phyloP scores from a whole-genome alignment of 35 echinoderm and acorn worm genomes.

The Amphiura filiformis region DNA sequence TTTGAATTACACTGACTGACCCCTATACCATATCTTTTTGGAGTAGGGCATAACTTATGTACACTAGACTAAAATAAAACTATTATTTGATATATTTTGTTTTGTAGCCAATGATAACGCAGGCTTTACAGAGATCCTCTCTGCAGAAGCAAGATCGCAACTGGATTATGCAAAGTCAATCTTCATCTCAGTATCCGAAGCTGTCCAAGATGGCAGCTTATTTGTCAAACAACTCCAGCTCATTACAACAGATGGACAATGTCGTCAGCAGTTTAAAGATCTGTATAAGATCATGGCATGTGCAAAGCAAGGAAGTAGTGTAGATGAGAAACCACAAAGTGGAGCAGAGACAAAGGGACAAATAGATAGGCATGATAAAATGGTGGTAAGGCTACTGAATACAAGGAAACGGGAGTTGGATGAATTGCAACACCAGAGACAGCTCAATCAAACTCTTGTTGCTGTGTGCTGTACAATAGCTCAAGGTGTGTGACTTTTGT shows the following conservation, averaged over 20 bases:
- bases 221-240: not conserved
- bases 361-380: not conserved
- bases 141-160: not conserved
- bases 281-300: not conserved
- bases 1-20: too few relatives aligned
- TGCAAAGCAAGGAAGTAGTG: not conserved
- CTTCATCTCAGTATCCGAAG: not conserved
- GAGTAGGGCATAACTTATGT: too few relatives aligned
- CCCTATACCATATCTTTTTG: too few relatives aligned
- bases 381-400: not conserved
- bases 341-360: not conserved
- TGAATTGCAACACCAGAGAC: not conserved
- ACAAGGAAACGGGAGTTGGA: not conserved
- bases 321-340: not conserved
- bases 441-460: not conserved
- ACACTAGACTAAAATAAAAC: too few relatives aligned
- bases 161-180: not conserved
- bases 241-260: not conserved
- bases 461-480: not conserved
- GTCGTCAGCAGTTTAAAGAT: not conserved
- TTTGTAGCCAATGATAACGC: too few relatives aligned
- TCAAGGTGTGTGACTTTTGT: too few relatives aligned
- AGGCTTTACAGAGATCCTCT: not conserved
- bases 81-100: too few relatives aligned
- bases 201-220: not conserved